These are phyloP conservation scores for Girardinichthys multiradiatus DNA, from an alignment of 2,113 vertebrate species.

Conservation along the genomic window DNA sequence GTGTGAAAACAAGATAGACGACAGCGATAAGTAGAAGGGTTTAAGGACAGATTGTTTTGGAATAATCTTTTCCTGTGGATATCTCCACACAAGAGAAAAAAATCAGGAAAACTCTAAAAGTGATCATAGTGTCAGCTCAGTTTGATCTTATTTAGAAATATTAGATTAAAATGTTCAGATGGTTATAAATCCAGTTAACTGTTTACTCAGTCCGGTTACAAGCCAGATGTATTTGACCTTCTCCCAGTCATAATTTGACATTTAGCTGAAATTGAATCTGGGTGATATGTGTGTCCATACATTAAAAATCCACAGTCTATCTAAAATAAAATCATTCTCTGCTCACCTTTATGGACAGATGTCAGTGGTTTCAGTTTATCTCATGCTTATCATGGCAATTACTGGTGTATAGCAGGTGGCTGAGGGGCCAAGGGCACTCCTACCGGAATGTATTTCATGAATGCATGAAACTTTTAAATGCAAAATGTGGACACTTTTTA, in stretches of 20 bases:
- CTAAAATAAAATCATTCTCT: conserved; percentile 58
- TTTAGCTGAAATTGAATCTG: conserved; percentile 73
- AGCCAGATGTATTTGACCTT: conserved; percentile 66
- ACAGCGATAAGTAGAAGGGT: conserved; percentile 63
- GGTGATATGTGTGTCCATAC: conserved; percentile 58
- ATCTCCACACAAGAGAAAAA: conserved; percentile 47
- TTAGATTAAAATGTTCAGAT: conserved; percentile 31
- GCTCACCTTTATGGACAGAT: conserved; percentile 65
- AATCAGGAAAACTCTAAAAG: conserved; percentile 49
- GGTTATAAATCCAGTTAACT: conserved; percentile 38
- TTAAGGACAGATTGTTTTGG: conserved; percentile 60
- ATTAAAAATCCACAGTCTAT: conserved; percentile 50
- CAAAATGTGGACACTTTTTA: background rate
- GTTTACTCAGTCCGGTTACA: conserved; percentile 46
- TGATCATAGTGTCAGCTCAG: conserved; percentile 4
- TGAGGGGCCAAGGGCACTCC: conserved; percentile 39
- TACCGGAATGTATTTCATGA: conserved; percentile 17
- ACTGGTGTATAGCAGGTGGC: conserved; percentile 42
- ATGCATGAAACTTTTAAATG: background rate
- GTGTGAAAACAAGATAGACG: conserved; percentile 73
- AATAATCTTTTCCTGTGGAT: conserved; percentile 69
- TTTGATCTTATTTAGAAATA: conserved; percentile 15
- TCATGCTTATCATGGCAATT: conserved; percentile 50
- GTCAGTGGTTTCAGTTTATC: conserved; percentile 51
- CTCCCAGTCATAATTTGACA: conserved; percentile 63